phyloP scores from a whole-genome alignment of 2,113 vertebrate species.

The Corvus hawaiiensis region DNA sequence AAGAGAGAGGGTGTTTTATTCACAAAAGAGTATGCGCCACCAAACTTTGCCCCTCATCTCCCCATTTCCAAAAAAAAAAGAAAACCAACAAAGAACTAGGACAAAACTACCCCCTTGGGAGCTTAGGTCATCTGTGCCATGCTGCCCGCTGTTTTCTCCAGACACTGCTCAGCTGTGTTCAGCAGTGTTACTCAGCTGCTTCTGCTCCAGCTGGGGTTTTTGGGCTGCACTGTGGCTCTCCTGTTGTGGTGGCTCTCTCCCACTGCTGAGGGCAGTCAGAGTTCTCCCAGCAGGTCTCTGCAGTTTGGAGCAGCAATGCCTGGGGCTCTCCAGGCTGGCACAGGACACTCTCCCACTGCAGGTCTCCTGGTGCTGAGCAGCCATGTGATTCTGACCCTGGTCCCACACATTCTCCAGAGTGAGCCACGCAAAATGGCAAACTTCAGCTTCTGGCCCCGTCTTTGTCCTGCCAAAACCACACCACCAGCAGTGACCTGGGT shows the following conservation, averaged over 20 bases:
- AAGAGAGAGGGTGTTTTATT: not conserved
- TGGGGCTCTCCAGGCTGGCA: not conserved
- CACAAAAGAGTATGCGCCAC: not conserved
- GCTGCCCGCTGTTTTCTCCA: not conserved
- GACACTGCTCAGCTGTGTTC: not conserved
- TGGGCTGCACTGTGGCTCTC: not conserved
- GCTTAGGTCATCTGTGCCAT: not conserved
- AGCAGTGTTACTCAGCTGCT: not conserved
- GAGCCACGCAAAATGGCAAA: not conserved
- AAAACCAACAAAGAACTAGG: not conserved
- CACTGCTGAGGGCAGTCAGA: fast-evolving
- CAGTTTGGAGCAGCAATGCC: not conserved
- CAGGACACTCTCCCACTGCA: not conserved
- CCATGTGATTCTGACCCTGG: no score
- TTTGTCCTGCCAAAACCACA: not conserved
- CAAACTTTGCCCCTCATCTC: not conserved
- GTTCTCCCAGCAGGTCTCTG: not conserved
- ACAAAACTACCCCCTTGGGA: not conserved
- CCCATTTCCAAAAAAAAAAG: not conserved
- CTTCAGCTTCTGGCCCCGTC: not conserved
- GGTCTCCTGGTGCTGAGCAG: not conserved
- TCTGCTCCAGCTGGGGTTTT: not conserved
- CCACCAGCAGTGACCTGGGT: not conserved
- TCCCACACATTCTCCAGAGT: not conserved
- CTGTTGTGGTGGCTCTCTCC: not conserved